phyloP scores from a whole-genome alignment of 2,113 vertebrate genomes.

The Dryoscopus gambensis region DNA sequence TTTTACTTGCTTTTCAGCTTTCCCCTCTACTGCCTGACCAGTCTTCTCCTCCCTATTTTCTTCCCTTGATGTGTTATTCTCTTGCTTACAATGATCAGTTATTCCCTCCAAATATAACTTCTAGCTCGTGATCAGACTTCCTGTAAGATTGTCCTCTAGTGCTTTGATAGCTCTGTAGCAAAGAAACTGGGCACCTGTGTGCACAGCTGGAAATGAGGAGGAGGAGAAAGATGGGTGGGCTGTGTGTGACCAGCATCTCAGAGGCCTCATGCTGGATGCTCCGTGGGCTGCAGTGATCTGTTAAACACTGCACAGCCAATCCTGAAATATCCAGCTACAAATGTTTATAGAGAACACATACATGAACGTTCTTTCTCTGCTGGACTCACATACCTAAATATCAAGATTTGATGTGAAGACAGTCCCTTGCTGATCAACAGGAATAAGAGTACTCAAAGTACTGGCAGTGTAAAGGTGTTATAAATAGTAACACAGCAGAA shows the following conservation, averaged over 20 bases:
- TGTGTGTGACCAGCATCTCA: background rate
- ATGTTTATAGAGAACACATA: background rate
- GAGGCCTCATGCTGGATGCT: background rate
- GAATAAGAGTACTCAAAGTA: background rate
- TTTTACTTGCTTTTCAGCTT: background rate
- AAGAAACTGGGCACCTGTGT: background rate
- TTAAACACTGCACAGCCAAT: background rate
- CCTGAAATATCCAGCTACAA: background rate
- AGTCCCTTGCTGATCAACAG: background rate
- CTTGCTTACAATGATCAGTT: background rate
- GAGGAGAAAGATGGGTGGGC: background rate
- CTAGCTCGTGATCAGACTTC: background rate
- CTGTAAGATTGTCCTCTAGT: background rate
- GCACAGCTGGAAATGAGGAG: background rate
- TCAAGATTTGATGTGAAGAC: background rate
- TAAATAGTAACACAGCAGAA: background rate
- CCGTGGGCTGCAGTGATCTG: background rate
- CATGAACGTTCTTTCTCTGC: background rate
- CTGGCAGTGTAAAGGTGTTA: background rate
- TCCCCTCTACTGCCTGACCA: background rate
- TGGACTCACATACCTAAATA: background rate
- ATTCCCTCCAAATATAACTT: background rate
- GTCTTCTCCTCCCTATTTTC: background rate
- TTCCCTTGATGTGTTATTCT: background rate
- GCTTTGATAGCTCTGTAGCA: background rate